Evolutionary conservation across 2,797 vertebrate species (phyloP).

Genomic region (Mus minutoides): DNA sequence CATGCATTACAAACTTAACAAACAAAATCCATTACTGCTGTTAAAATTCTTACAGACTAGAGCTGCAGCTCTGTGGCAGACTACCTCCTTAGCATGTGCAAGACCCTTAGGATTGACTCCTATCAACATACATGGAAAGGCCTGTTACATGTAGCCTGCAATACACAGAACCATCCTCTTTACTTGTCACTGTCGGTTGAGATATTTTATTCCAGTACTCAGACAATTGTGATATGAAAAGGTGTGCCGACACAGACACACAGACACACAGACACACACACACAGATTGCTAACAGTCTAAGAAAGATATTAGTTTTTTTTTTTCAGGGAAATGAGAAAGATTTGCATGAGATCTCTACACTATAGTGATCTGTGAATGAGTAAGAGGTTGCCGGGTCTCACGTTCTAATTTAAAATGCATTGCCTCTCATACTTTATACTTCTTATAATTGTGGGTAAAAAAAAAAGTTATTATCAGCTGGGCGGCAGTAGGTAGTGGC

Average conservation of each 20-base stretch:
- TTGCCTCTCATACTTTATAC: not conserved
- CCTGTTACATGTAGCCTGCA: not conserved
- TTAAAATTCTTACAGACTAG: not conserved
- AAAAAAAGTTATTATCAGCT: not conserved
- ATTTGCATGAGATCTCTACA: not conserved
- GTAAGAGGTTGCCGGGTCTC: not conserved
- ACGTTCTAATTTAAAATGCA: slow-evolving; percentile 4
- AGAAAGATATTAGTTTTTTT: not conserved
- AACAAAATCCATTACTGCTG: not conserved
- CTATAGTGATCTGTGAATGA: not conserved
- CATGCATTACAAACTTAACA: not conserved
- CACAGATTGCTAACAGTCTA: not conserved
- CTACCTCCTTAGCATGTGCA: not conserved
- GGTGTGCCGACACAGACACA: not conserved
- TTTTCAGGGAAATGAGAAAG: not conserved
- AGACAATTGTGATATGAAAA: not conserved
- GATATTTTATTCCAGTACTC: not conserved
- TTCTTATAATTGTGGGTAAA: not conserved
- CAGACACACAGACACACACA: no score
- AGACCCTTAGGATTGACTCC: not conserved
- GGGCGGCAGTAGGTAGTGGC: not conserved
- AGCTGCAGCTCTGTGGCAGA: not conserved
- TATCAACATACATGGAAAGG: not conserved
- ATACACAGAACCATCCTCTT: not conserved
- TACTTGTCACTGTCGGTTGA: not conserved